Evolutionary conservation across 2,113 vertebrate genomes (phyloP).

Genomic region (Chlorodrepanis virens): DNA sequence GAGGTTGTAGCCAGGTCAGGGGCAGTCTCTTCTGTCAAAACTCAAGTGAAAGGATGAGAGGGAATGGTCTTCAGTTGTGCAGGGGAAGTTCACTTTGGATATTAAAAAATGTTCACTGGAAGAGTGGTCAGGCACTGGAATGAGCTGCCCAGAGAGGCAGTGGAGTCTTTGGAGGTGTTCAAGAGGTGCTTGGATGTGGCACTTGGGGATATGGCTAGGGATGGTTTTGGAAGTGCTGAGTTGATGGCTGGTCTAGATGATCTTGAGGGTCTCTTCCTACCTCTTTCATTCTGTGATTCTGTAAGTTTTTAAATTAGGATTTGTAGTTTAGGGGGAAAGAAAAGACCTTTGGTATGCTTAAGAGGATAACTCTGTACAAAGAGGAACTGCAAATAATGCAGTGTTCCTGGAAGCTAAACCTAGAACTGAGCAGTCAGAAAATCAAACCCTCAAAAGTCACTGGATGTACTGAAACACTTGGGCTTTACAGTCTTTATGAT

Average conservation of each 20-base stretch:
- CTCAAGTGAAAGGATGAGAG: background rate
- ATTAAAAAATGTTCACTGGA: background rate
- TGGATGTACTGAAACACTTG: background rate
- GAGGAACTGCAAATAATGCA: background rate
- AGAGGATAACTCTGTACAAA: background rate
- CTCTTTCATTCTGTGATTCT: background rate
- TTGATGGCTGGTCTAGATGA: background rate
- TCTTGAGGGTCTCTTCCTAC: background rate
- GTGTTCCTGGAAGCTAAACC: background rate
- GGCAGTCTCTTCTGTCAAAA: background rate
- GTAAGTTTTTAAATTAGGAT: background rate
- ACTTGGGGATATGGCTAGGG: background rate
- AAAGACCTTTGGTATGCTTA: background rate
- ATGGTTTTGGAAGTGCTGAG: background rate
- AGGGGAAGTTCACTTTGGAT: background rate
- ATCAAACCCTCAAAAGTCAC: background rate
- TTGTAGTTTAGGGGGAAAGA: background rate
- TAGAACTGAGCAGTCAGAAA: background rate
- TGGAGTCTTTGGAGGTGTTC: background rate
- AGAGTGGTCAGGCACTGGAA: background rate
- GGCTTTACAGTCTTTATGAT: background rate
- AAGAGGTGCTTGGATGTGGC: background rate
- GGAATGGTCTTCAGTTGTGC: background rate
- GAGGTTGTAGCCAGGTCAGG: background rate
- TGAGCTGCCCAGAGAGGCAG: background rate